These are phyloP conservation scores for Hipposideros larvatus DNA, from an alignment of 2,797 vertebrate genomes.

Conservation along the genomic window DNA sequence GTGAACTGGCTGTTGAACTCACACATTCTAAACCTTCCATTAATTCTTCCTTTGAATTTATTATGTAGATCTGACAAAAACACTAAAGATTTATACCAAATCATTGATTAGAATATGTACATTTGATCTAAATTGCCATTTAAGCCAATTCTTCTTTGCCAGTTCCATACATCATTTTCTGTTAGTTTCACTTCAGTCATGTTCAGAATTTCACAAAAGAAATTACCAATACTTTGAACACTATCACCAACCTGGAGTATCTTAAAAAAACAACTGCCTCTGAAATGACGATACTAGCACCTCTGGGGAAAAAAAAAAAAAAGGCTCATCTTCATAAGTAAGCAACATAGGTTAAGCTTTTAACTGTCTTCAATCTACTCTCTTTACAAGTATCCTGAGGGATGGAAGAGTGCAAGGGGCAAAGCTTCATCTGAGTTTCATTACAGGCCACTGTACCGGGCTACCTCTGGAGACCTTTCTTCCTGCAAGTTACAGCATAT, in stretches of 20 bases:
- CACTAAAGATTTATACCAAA: not conserved
- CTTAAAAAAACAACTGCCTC: not conserved
- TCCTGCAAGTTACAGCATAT: constrained; percentile 76
- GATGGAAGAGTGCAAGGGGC: constrained; percentile 70
- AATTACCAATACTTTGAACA: not conserved
- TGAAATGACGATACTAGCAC: not conserved
- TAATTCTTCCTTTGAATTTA: not conserved
- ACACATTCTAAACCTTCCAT: not conserved
- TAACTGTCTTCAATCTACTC: constrained; percentile 70
- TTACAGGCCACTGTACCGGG: constrained; percentile 71
- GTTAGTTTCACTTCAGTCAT: not conserved
- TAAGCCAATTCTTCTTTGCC: not conserved
- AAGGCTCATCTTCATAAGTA: not conserved
- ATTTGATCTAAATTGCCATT: not conserved
- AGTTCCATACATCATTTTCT: not conserved
- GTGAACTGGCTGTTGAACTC: not conserved
- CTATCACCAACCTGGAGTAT: not conserved
- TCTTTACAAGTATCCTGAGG: constrained; percentile 67
- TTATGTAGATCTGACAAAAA: not conserved
- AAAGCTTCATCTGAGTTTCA: constrained; percentile 80
- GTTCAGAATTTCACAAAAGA: constrained; percentile 15
- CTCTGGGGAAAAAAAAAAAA: not conserved
- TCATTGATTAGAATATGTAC: not conserved
- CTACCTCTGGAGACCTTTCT: constrained; percentile 65
- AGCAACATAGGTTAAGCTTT: constrained; percentile 62